phyloP scores from a whole-genome alignment of 2,113 vertebrate species.

The Cygnus buccinator region DNA sequence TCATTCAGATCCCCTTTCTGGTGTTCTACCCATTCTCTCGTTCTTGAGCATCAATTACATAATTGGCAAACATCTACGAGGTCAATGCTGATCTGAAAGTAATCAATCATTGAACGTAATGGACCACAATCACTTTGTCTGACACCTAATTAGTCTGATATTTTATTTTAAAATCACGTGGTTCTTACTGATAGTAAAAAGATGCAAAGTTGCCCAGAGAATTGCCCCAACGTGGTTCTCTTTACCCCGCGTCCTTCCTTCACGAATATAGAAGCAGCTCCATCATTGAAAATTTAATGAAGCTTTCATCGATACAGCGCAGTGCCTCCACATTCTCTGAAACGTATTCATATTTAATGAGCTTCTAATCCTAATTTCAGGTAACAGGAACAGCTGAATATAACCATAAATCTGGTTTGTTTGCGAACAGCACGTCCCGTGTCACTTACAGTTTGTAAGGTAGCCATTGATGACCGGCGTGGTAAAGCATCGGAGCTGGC shows the following conservation, averaged over 20 bases:
- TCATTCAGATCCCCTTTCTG: not conserved
- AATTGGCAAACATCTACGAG: rapidly evolving
- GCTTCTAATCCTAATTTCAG: constrained; percentile 75
- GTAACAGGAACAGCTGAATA: constrained; percentile 70
- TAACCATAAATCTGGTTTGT: constrained; percentile 63
- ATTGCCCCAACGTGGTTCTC: not conserved
- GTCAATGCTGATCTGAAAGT: not conserved
- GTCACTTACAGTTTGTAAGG: constrained; percentile 10
- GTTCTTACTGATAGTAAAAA: constrained; percentile 2
- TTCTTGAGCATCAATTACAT: not conserved
- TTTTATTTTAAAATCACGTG: constrained; percentile 6
- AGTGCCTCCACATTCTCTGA: constrained; percentile 66
- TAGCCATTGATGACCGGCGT: not conserved
- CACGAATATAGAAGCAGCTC: constrained; percentile 68
- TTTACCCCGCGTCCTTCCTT: not conserved
- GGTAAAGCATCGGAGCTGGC: not conserved
- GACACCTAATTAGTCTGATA: not conserved
- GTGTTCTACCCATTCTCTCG: not conserved
- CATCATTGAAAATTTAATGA: constrained; percentile 83
- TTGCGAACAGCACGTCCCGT: constrained; percentile 27
- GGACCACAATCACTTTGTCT: not conserved
- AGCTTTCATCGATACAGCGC: constrained; percentile 75
- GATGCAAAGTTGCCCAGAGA: constrained; percentile 41
- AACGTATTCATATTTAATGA: constrained; percentile 81
- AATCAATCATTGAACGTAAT: not conserved